Percentiles rank a stretch among this genome's conserved stretches.
These are phyloP conservation scores for Calidris pygmaea DNA, from an alignment of 2,113 vertebrate species.

Conservation along the genomic window DNA sequence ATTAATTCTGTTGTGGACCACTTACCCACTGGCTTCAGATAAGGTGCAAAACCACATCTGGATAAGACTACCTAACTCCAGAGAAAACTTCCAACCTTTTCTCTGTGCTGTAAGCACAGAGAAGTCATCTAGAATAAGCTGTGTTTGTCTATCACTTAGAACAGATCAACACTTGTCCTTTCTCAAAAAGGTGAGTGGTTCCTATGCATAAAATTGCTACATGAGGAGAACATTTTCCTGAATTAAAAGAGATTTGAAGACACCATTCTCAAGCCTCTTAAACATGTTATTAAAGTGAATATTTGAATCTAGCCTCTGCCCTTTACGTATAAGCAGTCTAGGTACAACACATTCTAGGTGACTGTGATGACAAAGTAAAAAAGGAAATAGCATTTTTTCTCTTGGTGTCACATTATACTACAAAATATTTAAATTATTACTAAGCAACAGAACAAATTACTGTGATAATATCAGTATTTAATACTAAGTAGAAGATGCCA, in stretches of 20 bases:
- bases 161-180: neutral
- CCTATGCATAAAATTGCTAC: neutral
- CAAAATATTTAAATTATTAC: neutral
- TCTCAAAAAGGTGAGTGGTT: neutral
- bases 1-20: neutral
- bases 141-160: neutral
- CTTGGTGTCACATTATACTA: neutral
- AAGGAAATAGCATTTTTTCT: neutral
- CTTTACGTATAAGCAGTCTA: neutral
- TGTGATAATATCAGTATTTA: neutral
- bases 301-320: neutral
- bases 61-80: rapidly evolving
- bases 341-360: neutral
- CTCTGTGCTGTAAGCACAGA: neutral
- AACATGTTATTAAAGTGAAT: neutral
- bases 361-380: neutral
- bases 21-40: neutral
- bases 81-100: neutral
- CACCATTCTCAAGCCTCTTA: neutral
- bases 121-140: neutral
- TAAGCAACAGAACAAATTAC: neutral
- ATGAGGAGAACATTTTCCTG: neutral
- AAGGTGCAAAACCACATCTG: neutral
- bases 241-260: neutral
- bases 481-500: neutral